These are phyloP conservation scores for Ateles fusciceps DNA, from an alignment of 2,797 vertebrate genomes.

Conservation along the genomic window DNA sequence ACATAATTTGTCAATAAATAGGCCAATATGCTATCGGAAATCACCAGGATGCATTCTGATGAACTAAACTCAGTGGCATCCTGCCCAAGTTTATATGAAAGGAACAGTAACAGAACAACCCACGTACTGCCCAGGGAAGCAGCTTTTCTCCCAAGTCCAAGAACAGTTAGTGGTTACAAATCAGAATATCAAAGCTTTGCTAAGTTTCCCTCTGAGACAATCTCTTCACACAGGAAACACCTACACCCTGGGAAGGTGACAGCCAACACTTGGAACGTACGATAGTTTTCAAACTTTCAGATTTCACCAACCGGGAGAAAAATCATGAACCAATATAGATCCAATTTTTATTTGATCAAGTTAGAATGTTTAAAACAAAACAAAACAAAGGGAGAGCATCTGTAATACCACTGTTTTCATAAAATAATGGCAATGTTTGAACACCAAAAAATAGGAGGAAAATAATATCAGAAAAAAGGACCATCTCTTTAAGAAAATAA, in stretches of 20 bases:
- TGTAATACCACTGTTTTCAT: not conserved
- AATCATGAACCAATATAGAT: not conserved
- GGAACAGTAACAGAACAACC: not conserved
- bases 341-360: not conserved
- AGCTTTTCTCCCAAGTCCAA: not conserved
- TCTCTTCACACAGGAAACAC: conserved; percentile 41
- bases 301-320: conserved; percentile 31
- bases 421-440: not conserved
- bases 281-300: not conserved
- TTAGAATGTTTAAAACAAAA: conserved; percentile 16
- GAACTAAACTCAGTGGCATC: not conserved
- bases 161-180: not conserved
- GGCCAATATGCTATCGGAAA: not conserved
- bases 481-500: not conserved
- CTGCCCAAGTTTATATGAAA: not conserved
- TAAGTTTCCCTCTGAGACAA: conserved; percentile 19
- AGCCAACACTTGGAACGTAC: not conserved
- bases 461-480: not conserved
- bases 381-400: not conserved
- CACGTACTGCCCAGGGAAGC: not conserved
- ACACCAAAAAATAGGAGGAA: not conserved
- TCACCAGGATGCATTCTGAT: not conserved
- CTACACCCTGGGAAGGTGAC: not conserved
- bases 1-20: not conserved
- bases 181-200: not conserved